These are phyloP conservation scores for Phymatocera aterrima DNA, from an alignment of 2,888 invertebrate species.

Conservation along the genomic window DNA sequence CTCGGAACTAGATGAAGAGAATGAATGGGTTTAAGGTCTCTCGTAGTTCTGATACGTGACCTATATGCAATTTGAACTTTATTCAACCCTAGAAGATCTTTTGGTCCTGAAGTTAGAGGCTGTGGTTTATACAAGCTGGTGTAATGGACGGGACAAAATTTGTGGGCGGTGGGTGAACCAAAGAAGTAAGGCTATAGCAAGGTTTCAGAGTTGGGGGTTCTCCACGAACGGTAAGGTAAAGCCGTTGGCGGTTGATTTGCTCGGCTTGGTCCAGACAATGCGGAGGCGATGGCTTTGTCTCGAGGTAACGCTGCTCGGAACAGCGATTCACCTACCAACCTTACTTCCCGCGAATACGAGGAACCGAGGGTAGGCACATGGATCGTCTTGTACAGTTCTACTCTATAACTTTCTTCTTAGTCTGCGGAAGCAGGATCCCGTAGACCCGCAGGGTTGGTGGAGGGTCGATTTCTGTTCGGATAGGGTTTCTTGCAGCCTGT, in stretches of 20 bases:
- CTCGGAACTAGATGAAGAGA: not conserved
- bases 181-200: constrained; percentile 29
- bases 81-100: not conserved
- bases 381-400: constrained; percentile 11
- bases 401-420: constrained; percentile 31
- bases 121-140: constrained; percentile 17
- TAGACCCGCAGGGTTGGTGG: not conserved
- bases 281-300: constrained; percentile 70
- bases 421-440: constrained; percentile 18
- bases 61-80: not conserved
- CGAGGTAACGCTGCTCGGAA: constrained; percentile 63
- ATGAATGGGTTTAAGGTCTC: not conserved
- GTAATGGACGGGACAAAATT: constrained; percentile 38
- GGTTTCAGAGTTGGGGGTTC: constrained; percentile 31
- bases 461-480: constrained; percentile 25
- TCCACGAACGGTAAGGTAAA: constrained; percentile 50
- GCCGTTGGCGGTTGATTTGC: constrained; percentile 68
- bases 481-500: constrained; percentile 20
- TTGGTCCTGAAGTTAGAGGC: constrained; percentile 5
- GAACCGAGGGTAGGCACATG: constrained; percentile 2
- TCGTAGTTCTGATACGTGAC: not conserved
- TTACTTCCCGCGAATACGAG: not conserved
- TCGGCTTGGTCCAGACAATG: constrained; percentile 69
- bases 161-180: constrained; percentile 27
- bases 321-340: constrained; percentile 34